phyloP scores from a whole-genome alignment of 2,113 vertebrate species.

The western clawed frog (Xenopus tropicalis) region DNA sequence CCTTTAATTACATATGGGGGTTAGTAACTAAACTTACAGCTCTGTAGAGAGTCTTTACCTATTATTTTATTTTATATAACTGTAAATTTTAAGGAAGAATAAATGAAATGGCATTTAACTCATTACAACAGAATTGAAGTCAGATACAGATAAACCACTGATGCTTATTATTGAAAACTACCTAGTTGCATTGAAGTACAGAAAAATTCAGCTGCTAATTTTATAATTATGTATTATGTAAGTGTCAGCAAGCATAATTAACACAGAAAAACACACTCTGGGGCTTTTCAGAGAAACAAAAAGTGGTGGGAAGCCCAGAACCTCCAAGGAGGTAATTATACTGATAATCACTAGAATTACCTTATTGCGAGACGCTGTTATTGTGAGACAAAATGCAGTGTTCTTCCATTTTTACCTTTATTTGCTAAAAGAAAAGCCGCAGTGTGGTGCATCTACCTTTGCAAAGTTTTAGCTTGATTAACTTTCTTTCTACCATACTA shows the following conservation, averaged over 20 bases:
- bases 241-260: slow-evolving; percentile 44
- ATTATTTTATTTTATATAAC: too few species aligned
- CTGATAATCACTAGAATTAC: slow-evolving; percentile 38
- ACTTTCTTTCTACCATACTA: background rate
- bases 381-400: slow-evolving; percentile 9
- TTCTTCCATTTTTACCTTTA: background rate
- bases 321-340: slow-evolving; percentile 37
- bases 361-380: slow-evolving; percentile 7
- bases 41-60: too few species aligned
- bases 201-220: slow-evolving; percentile 45
- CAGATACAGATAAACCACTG: too few species aligned
- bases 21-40: too few species aligned
- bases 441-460: too few species aligned
- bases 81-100: too few species aligned
- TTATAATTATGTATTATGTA: slow-evolving; percentile 48
- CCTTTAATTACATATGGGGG: too few species aligned
- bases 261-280: slow-evolving; percentile 43
- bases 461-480: too few species aligned
- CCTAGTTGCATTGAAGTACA: background rate
- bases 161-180: background rate
- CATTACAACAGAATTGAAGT: too few species aligned
- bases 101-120: too few species aligned
- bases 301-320: slow-evolving; percentile 40
- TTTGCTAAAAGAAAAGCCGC: too few species aligned
- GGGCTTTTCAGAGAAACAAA: slow-evolving; percentile 37